phyloP scores from a whole-genome alignment of 2,888 invertebrate species.

The Napeogenes sylphis region DNA sequence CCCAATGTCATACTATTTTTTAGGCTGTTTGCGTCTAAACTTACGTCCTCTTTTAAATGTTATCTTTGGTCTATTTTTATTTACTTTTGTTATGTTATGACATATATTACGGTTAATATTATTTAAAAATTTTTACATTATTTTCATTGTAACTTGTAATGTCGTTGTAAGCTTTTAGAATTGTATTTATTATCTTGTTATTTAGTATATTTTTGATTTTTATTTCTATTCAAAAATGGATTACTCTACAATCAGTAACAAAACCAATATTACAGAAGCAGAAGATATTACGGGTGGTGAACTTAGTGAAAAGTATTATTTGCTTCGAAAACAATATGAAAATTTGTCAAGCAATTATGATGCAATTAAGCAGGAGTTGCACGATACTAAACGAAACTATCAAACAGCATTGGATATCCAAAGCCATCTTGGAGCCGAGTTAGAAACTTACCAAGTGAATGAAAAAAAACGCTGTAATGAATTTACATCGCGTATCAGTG shows the following conservation, averaged over 20 bases:
- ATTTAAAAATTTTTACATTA: no score
- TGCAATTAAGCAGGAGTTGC: constrained; percentile 63
- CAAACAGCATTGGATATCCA: constrained; percentile 69
- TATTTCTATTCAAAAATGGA: constrained; percentile 47
- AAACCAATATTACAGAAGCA: constrained; percentile 57
- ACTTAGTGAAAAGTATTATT: constrained; percentile 60
- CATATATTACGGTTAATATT: no score
- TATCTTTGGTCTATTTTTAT: no score
- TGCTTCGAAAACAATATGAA: constrained; percentile 64
- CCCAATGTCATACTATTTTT: no score
- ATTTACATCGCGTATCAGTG: constrained; percentile 47
- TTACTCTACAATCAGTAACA: constrained; percentile 69
- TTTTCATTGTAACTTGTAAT: no score
- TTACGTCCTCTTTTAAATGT: no score
- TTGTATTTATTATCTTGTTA: background rate
- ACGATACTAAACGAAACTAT: constrained; percentile 62
- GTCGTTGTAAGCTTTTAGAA: background rate
- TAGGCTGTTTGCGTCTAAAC: no score
- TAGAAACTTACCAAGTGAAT: constrained; percentile 62
- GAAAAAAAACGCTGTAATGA: constrained; percentile 54
- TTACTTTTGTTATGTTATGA: no score
- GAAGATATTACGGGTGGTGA: constrained; percentile 64
- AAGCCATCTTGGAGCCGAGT: constrained; percentile 61
- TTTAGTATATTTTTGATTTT: background rate
- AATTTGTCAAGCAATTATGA: constrained; percentile 58